Evolutionary conservation across 2,113 vertebrate genomes (phyloP).

Genomic region (Platycercus adscitus): DNA sequence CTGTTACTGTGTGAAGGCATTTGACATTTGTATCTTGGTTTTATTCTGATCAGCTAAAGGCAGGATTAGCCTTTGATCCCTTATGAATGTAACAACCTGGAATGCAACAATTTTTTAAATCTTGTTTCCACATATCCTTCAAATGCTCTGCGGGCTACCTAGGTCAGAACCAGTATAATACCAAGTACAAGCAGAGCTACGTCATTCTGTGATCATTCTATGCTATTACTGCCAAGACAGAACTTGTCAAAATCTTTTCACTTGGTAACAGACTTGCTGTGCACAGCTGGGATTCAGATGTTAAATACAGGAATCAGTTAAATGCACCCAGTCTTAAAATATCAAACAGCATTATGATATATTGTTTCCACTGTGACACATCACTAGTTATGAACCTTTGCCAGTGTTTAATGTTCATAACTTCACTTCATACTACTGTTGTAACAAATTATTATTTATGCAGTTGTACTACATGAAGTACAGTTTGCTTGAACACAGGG

Average conservation of each 20-base stretch:
- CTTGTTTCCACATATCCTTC: neutral
- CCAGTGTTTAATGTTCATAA: neutral
- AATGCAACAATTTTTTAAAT: neutral
- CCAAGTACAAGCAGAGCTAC: neutral
- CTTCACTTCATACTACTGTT: neutral
- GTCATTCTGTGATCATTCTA: slow-evolving; percentile 7
- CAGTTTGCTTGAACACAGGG: neutral
- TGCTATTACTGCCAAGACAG: neutral
- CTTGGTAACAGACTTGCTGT: neutral
- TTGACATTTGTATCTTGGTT: neutral
- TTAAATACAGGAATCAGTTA: slow-evolving; percentile 13
- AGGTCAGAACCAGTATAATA: slow-evolving; percentile 4
- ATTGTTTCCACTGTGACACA: slow-evolving; percentile 8
- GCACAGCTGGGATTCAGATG: slow-evolving; percentile 10
- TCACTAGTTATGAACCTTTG: neutral
- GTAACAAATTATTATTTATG: neutral
- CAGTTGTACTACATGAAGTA: neutral
- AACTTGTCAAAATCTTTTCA: slow-evolving; percentile 32
- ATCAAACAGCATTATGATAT: neutral
- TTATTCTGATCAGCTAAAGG: neutral
- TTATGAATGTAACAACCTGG: neutral
- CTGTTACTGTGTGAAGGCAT: neutral
- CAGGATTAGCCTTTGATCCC: slow-evolving; percentile 44
- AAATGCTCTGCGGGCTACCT: neutral
- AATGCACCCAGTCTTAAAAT: slow-evolving; percentile 10